Conservation (phyloP, 37 sponge, comb jelly and placozoan genomes). For the Haliclona indistincta region DNA sequence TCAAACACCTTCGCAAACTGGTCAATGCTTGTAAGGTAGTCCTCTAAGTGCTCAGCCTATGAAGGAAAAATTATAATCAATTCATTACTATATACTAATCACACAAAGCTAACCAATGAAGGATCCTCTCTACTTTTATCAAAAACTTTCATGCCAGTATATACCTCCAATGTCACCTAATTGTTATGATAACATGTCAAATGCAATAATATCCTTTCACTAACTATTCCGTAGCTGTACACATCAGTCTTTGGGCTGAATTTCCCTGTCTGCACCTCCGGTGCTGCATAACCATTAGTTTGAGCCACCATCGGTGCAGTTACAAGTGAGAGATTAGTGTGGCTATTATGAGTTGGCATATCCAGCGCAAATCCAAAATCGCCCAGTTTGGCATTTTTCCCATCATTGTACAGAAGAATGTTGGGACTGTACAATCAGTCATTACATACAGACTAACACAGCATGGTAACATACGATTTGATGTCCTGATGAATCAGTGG, state of each 20-base stretch:
- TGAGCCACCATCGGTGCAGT: not conserved
- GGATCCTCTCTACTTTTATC: not conserved
- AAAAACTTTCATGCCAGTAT: slow-evolving; percentile 1
- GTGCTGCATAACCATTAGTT: slow-evolving; percentile 13
- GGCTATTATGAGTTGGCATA: not conserved
- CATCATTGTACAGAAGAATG: slow-evolving; percentile 9
- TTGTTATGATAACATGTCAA: not conserved
- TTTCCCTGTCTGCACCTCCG: slow-evolving; percentile 8
- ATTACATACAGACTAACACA: not conserved
- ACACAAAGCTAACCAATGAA: not conserved
- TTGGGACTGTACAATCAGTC: slow-evolving; percentile 1
- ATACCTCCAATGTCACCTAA: slow-evolving; percentile 5
- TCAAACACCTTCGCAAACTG: not conserved
- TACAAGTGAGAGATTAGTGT: slow-evolving; percentile 1
- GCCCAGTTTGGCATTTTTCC: slow-evolving; percentile 11
- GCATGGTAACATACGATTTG: slow-evolving; percentile 13
- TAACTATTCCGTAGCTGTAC: slow-evolving; percentile 27
- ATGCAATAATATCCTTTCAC: not conserved
- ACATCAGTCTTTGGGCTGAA: slow-evolving; percentile 20
- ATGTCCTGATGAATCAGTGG: slow-evolving; percentile 31
- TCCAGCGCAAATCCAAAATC: slow-evolving; percentile 34
- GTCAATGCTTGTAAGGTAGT: not conserved
- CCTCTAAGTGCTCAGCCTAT: not conserved
- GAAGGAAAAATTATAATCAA: not conserved
- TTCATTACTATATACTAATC: no score